phyloP scores from a whole-genome alignment of 2,888 invertebrate genomes.

The Matsumyia berberina region DNA sequence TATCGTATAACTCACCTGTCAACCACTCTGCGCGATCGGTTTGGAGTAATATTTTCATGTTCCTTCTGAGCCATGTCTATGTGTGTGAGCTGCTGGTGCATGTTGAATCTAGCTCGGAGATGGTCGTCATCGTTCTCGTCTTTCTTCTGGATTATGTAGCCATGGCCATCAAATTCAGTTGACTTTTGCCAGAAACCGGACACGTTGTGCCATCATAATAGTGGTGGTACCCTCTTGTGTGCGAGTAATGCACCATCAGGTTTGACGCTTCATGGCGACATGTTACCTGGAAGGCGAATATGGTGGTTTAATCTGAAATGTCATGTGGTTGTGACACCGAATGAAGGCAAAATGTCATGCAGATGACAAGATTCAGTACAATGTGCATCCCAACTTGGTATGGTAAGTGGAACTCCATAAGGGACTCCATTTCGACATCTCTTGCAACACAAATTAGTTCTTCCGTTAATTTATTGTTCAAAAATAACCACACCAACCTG shows the following conservation, averaged over 20 bases:
- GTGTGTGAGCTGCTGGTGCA: constrained; percentile 41
- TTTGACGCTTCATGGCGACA: constrained; percentile 52
- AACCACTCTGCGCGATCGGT: constrained; percentile 42
- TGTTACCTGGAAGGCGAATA: constrained; percentile 64
- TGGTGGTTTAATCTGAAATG: constrained; percentile 69
- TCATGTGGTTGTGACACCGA: constrained; percentile 44
- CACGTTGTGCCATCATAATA: constrained; percentile 66
- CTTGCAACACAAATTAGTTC: too few species aligned
- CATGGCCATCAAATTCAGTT: constrained; percentile 63
- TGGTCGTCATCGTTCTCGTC: constrained; percentile 23
- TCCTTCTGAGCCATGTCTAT: constrained; percentile 35
- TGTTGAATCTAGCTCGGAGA: constrained; percentile 39
- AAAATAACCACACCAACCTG: too few species aligned
- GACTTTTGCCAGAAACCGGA: constrained; percentile 39
- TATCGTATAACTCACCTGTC: constrained; percentile 76
- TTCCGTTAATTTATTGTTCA: too few species aligned
- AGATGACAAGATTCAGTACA: constrained; percentile 65
- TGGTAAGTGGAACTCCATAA: background rate
- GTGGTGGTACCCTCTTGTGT: constrained; percentile 5
- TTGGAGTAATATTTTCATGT: constrained; percentile 65
- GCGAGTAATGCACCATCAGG: constrained; percentile 71
- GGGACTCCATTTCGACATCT: too few species aligned
- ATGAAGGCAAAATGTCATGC: constrained; percentile 56
- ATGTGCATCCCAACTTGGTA: background rate
- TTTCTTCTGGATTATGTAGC: constrained; percentile 44